phyloP scores from a whole-genome alignment of 2,888 invertebrate species.

The Neelides folsomi region DNA sequence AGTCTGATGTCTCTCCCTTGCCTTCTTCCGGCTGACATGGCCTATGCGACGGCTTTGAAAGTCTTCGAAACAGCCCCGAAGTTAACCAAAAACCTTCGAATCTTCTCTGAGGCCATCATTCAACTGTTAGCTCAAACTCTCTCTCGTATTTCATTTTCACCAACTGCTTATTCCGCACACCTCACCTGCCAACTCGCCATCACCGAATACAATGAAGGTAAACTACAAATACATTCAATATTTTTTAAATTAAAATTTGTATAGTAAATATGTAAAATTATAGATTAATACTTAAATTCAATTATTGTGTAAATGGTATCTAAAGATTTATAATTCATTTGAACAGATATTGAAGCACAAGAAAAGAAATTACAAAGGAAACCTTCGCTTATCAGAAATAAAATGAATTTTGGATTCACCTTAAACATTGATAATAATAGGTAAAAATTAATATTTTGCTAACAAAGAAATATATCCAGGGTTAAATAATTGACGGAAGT shows the following conservation, averaged over 20 bases:
- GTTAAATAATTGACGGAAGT: too few relatives aligned
- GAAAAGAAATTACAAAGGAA: conserved; percentile 29
- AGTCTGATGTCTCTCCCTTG: conserved; percentile 72
- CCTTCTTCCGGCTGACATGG: conserved; percentile 72
- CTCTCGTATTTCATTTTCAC: conserved; percentile 38
- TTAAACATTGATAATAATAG: conserved; percentile 45
- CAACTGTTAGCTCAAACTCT: conserved; percentile 46
- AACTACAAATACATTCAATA: conserved; percentile 31
- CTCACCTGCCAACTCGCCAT: conserved; percentile 53
- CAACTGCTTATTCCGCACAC: conserved; percentile 40
- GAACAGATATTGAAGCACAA: conserved; percentile 29
- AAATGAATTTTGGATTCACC: conserved; percentile 50
- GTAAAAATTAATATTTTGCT: neutral
- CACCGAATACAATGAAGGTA: conserved; percentile 49
- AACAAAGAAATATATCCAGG: too few relatives aligned
- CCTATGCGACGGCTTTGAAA: conserved; percentile 75
- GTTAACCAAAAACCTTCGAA: conserved; percentile 44
- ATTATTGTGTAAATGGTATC: neutral
- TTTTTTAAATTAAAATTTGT: neutral
- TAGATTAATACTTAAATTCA: neutral
- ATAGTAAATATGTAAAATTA: neutral
- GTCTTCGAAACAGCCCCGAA: conserved; percentile 45
- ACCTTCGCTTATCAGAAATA: conserved; percentile 38
- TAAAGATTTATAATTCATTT: neutral
- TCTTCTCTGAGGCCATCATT: conserved; percentile 49